Conservation (phyloP, 2,113 vertebrate genomes). For the Mustela nigripes region DNA sequence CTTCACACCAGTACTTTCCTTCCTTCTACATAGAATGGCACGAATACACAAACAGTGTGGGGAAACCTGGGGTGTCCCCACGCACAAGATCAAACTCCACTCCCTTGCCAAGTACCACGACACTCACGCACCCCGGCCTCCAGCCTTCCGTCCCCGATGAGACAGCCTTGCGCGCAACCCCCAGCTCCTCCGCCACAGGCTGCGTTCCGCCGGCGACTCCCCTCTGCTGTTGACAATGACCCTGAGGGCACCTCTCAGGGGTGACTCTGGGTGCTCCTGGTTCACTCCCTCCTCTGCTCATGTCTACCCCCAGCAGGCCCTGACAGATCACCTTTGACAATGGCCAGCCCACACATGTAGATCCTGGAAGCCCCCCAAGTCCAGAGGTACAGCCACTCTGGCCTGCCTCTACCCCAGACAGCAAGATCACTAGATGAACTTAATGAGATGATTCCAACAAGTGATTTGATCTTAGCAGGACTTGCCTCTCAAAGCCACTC, state of each 20-base stretch:
- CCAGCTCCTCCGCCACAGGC: accelerated
- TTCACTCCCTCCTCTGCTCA: neutral
- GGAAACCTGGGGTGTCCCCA: neutral
- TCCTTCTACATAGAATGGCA: neutral
- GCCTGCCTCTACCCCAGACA: too few species aligned
- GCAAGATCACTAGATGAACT: neutral
- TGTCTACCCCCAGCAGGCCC: accelerated
- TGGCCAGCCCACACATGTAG: too few species aligned
- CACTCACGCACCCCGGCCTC: too few species aligned
- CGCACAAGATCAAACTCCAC: too few species aligned
- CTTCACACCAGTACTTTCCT: neutral
- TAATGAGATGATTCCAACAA: neutral
- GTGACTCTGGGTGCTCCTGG: neutral
- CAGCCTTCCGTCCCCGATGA: neutral
- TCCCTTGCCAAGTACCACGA: neutral
- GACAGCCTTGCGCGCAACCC: neutral
- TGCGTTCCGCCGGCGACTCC: neutral
- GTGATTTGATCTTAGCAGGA: neutral
- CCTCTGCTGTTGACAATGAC: neutral
- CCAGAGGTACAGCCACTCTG: neutral
- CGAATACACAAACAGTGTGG: accelerated
- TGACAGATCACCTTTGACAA: neutral
- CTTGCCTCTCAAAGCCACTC: neutral
- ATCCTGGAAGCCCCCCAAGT: accelerated
- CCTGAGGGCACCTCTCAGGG: neutral